Base-by-base conservation (phyloP, 2,113 vertebrate genomes). In the Strigops habroptila region DNA sequence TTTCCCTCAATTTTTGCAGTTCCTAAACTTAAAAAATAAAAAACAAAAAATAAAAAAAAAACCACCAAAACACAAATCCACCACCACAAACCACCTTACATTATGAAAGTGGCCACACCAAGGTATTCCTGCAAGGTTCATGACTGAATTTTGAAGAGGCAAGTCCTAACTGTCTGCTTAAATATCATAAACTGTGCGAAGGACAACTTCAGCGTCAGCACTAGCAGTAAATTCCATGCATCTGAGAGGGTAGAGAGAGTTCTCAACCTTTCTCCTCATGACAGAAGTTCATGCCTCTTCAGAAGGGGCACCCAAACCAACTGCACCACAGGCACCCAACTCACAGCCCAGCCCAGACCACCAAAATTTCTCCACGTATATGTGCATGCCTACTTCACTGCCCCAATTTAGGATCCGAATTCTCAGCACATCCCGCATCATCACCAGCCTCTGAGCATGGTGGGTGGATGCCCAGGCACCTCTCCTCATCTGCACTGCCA, bases 261-360 rank as follows among this genome's bases (percentile, higher is more conserved):
- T 52, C 51, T 70, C 3, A 30, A 12, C 10, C 13, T 52, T 88
- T 53, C 19, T 64, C 27, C 30, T 63, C 25, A 25, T 37, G 27
- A 33, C 9, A 53, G 3, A 30, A 48, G 51, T 12, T 59, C 31
- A n/a, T 71, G 31, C 14, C 37, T 6, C 15, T 31, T 73, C n/a
- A 67, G 21, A 67, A 83, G 16, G 8, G 35, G 5, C 3, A 44
- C 12, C 12, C 46, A 73, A 62, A 8, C 14, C 27, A 60, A 33
- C 11, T 0, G 0, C 23, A 48, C 52, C 44, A 44, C 59, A 77
- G 18, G 16, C 2, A 1, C 18, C 14, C 28, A 51, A 5, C 17
- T 31, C 31, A 14, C 46, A 44, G 48, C 28, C 46, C 43, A 30
- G 41, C 21, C n/a, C 35, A 83, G 53, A 10, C 21, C 23, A 60